phyloP scores from a whole-genome alignment of 2,113 vertebrate species.

The Antechinus stuartii region DNA sequence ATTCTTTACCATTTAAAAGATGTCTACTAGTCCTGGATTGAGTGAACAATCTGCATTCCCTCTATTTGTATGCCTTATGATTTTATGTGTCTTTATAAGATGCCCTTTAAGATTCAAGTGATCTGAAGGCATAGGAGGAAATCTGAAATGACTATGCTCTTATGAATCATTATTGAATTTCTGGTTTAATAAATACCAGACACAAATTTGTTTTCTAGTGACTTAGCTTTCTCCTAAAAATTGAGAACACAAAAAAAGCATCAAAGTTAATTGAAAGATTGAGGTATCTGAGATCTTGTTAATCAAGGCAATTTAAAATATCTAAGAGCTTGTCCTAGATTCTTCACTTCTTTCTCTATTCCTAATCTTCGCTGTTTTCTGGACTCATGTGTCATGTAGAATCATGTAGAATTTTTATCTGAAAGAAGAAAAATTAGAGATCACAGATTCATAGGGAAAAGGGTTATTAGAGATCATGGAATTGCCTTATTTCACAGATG shows the following conservation, averaged over 20 bases:
- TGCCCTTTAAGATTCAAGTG: background rate
- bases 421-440: background rate
- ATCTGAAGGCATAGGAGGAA: background rate
- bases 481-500: background rate
- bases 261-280: background rate
- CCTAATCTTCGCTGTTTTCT: background rate
- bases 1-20: background rate
- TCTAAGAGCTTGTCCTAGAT: background rate
- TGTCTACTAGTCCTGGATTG: background rate
- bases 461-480: background rate
- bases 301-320: background rate
- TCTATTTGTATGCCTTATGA: background rate
- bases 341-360: background rate
- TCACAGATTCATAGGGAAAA: background rate
- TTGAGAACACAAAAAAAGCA: background rate
- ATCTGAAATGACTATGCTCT: background rate
- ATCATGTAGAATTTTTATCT: background rate
- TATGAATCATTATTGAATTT: background rate
- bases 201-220: background rate
- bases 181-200: background rate
- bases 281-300: background rate
- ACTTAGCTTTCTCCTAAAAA: background rate
- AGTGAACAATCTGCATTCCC: background rate
- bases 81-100: background rate
- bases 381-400: background rate